Evolutionary conservation across 2,797 vertebrate genomes (phyloP).

Genomic region (Petrocephalus schoutedeni): DNA sequence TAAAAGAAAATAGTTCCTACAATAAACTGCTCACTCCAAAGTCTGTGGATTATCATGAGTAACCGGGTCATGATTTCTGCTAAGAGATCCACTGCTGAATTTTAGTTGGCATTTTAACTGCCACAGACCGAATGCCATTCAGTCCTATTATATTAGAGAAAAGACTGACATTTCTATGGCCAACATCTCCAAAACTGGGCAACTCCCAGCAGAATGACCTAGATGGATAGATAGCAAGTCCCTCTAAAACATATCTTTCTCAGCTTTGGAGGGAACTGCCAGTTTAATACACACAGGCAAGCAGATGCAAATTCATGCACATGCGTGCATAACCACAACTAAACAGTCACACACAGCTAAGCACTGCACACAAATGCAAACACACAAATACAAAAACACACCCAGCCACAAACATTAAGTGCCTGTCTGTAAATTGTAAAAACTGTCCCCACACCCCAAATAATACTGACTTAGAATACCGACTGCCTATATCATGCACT

Average conservation of each 20-base stretch:
- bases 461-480: too few relatives aligned
- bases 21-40: too few relatives aligned
- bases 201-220: background rate
- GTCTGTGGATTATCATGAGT: too few relatives aligned
- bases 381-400: background rate
- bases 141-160: background rate
- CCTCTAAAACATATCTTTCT: background rate
- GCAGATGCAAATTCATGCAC: background rate
- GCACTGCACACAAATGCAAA: background rate
- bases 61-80: too few relatives aligned
- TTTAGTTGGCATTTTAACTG: background rate
- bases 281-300: background rate
- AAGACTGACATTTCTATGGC: background rate
- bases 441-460: background rate
- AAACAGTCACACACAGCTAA: background rate
- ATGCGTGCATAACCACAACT: background rate
- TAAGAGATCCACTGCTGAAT: too few relatives aligned
- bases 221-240: background rate
- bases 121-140: background rate
- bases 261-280: background rate
- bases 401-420: background rate
- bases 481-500: background rate
- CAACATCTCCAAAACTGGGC: background rate
- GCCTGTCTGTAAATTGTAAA: background rate
- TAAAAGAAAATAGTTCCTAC: too few relatives aligned